Evolutionary conservation across 2,113 vertebrate genomes (phyloP), one percentile per base, ranked within the genome.

Genomic region (Morone saxatilis): DNA sequence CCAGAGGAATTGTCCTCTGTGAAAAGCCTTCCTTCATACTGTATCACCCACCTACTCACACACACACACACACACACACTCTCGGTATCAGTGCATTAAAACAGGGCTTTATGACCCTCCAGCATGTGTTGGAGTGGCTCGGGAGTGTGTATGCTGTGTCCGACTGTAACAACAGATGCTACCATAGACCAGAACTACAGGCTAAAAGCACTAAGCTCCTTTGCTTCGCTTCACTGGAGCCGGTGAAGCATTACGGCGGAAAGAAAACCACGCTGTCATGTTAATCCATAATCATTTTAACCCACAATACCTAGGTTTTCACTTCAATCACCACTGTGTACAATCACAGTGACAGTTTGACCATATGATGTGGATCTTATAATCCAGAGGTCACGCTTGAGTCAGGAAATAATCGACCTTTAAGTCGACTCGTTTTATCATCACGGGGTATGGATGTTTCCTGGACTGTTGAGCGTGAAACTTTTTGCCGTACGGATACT

Each of bases 1-100:
- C 91, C 82, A 78, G 84, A 92, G 91, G 90, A 94, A 93, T 90
- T 91, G 92, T 91, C 86, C 89, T 87, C 86, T 84, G 76, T 86
- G 74, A 70, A 91, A 91, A 88, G 86, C 85, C 72, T 89, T 85
- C 80, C 78, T 83, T 83, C 71, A 90, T 86, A 78, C 79, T 84
- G 88, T 66, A 89, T 86, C 81, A 75, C 73, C 83, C 62, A 75
- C 78, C 81, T 50, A 79, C 70, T 20, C 62, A 20, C 56, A 31
- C 56, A 25, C 81, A 41, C 56, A 25, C 81, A 41, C 73, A 56
- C 71, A 45, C 57, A 1, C 54, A 5, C 20, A 8, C 76, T 1
- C 54, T 17, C 40, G 19, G 43, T 5, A 5, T 53, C 59, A 22
- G 69, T 68, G 65, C 83, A 78, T 90, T 84, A 87, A 85, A 84